A percentile compares a stretch with the other conserved stretches of the same genome.
Conservation (phyloP, 37 sponge, comb jelly and placozoan genomes). For the Oscarella lobularis region DNA sequence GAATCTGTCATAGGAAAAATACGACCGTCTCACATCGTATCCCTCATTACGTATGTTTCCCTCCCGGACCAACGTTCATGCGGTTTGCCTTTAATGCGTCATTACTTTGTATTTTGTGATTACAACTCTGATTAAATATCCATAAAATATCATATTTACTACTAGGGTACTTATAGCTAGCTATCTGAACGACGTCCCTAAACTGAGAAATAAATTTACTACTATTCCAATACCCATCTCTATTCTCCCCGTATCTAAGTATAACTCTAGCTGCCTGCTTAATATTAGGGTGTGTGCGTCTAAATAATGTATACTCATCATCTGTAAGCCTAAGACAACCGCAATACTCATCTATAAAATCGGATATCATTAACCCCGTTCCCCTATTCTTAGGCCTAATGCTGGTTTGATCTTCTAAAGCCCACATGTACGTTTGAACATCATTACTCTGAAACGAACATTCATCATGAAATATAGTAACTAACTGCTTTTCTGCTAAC, state of each 20-base stretch:
- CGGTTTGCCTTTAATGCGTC: slow-evolving; percentile 14
- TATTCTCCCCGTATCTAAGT: not conserved
- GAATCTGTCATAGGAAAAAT: slow-evolving; percentile 12
- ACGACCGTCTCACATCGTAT: slow-evolving; percentile 22
- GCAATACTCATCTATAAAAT: slow-evolving; percentile 35
- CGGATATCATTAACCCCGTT: slow-evolving; percentile 31
- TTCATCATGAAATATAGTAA: slow-evolving; percentile 39
- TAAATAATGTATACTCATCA: not conserved
- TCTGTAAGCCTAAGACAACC: slow-evolving; percentile 15
- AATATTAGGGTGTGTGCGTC: not conserved
- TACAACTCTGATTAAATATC: slow-evolving; percentile 27
- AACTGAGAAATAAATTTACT: slow-evolving; percentile 23
- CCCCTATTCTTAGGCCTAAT: slow-evolving; percentile 26
- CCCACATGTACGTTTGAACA: slow-evolving; percentile 29
- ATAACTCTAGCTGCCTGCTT: slow-evolving; percentile 8
- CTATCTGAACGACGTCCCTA: slow-evolving; percentile 17
- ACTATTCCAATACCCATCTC: slow-evolving; percentile 30
- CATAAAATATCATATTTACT: slow-evolving; percentile 7
- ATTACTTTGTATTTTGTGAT: slow-evolving; percentile 14
- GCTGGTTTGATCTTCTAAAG: not conserved
- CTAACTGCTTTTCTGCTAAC: not conserved
- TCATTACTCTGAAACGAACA: slow-evolving; percentile 26
- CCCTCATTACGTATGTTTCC: slow-evolving; percentile 32
- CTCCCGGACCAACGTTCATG: slow-evolving; percentile 48
- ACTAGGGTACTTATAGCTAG: slow-evolving; percentile 20